Base-by-base conservation (phyloP, 2,888 invertebrate species). In the Lasioglossum morio region DNA sequence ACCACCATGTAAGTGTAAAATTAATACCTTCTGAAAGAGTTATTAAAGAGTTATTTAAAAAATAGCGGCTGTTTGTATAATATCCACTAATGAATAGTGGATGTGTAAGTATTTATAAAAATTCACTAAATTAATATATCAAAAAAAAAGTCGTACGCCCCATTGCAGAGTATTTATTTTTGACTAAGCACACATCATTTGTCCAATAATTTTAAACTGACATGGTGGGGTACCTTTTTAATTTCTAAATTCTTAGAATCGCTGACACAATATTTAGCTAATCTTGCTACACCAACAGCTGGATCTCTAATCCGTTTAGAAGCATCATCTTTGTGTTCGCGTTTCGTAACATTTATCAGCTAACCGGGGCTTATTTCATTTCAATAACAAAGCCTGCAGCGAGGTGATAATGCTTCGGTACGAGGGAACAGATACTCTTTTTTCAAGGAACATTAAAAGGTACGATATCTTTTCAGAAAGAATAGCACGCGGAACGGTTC, bases 271-370 rank as follows among this genome's bases (percentile, higher is more conserved):
- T 14, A 27, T 27, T 60, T 14, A 27, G 30, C 16, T 16, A 5
- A 63, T 30, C 60, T 10, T 23, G 53, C 10, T 10, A 10, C 7
- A 16, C 14, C 16, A 63, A 27, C 60, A 60, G 14, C 14, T 60
- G 14, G 30, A 30, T 7, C 7, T 30, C 53, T 3, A 23, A 23
- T 23, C 23, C 30, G 27, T 16, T 30, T 7, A 27, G 60, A 7
- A 7, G 2, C 7, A 30, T 63, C 5, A 30, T 63, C 27, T 7
- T 63, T 30, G 14, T 30, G 16, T 30, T 7, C 27, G 27, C 63
- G 63, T 63, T 63, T 63, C 63, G 63, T 63, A 63, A 63, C 63
- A 63, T 63, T 63, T 30, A 30, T 30, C 27, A 63, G 27, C 16
- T 7, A 63, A 2, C 7, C 30, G 2, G 27, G 30, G 63, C 27